Evolutionary conservation across 2,797 vertebrate species (phyloP).

Genomic region (Pagetopsis macropterus): DNA sequence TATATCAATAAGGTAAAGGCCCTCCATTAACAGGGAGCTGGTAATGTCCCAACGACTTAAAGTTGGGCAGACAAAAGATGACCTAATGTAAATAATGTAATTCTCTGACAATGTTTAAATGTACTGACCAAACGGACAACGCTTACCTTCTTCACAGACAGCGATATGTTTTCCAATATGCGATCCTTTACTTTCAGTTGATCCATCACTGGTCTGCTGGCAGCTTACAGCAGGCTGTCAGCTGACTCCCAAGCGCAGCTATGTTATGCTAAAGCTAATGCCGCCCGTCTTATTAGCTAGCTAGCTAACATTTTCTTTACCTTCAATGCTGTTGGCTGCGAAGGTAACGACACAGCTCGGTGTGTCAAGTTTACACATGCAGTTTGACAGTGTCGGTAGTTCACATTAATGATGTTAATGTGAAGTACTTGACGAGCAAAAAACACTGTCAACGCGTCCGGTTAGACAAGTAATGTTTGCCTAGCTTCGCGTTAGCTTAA

Average conservation of each 20-base stretch:
- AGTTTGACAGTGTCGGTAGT: neutral
- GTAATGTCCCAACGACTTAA: conserved; percentile 37
- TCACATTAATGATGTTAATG: neutral
- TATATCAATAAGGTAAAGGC: conserved; percentile 18
- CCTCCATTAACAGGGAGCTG: conserved; percentile 11
- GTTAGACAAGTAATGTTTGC: conserved; percentile 25
- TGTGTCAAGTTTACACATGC: neutral
- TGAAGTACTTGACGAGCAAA: neutral
- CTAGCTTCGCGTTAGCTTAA: conserved; percentile 43
- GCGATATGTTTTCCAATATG: conserved; percentile 95
- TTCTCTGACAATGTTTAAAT: too few species aligned
- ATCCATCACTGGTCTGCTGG: conserved; percentile 87
- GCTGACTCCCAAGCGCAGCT: conserved; percentile 71
- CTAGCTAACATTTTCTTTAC: conserved; percentile 39
- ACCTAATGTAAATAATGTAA: conserved; percentile 14
- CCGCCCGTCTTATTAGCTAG: conserved; percentile 36
- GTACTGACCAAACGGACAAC: neutral
- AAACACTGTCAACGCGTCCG: neutral
- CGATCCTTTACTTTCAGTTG: conserved; percentile 96
- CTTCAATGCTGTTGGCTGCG: neutral
- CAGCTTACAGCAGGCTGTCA: conserved; percentile 74
- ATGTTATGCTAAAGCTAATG: conserved; percentile 70
- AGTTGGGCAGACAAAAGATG: conserved; percentile 58
- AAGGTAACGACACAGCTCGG: neutral
- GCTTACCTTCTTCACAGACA: conserved; percentile 96